A percentile compares a stretch with the other conserved stretches of the same genome.
These are phyloP conservation scores for Heterotilapia buettikoferi DNA, from an alignment of 2,113 vertebrate genomes.

Conservation along the genomic window DNA sequence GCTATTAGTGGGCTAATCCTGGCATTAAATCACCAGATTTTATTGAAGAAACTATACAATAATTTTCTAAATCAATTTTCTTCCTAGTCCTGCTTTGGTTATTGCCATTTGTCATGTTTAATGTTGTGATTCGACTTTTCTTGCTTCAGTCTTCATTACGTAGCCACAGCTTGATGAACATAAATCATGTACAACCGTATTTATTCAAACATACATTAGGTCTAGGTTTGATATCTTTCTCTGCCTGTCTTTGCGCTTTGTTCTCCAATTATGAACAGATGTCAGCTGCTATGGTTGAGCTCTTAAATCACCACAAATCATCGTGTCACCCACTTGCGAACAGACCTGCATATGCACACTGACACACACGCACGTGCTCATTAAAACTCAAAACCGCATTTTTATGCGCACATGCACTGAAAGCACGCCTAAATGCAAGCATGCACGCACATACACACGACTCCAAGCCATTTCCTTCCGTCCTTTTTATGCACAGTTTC, in stretches of 20 bases:
- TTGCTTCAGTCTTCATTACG: neutral
- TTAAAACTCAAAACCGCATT: neutral
- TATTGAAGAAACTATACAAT: neutral
- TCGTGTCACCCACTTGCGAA: slow-evolving; percentile 48
- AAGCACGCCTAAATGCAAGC: neutral
- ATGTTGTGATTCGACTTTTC: neutral
- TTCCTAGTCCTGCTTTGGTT: neutral
- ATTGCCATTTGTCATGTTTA: slow-evolving; percentile 2
- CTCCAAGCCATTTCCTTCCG: slow-evolving; percentile 16
- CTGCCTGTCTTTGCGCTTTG: slow-evolving; percentile 50
- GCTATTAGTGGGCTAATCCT: neutral
- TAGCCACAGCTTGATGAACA: neutral
- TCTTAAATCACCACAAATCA: slow-evolving; percentile 73
- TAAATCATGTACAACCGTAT: neutral
- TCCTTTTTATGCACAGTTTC: slow-evolving; percentile 12
- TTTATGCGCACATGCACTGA: neutral
- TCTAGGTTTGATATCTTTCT: slow-evolving; percentile 26
- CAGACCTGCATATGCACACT: neutral
- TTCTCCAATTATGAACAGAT: slow-evolving; percentile 81
- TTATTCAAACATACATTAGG: neutral
- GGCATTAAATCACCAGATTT: neutral
- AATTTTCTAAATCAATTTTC: neutral
- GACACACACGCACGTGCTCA: neutral
- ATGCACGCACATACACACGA: neutral
- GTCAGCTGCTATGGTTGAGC: slow-evolving; percentile 65